Percentiles rank a stretch among this genome's conserved stretches.
Conservation (phyloP, 2,888 invertebrate species). For the Masnerella sp. region DNA sequence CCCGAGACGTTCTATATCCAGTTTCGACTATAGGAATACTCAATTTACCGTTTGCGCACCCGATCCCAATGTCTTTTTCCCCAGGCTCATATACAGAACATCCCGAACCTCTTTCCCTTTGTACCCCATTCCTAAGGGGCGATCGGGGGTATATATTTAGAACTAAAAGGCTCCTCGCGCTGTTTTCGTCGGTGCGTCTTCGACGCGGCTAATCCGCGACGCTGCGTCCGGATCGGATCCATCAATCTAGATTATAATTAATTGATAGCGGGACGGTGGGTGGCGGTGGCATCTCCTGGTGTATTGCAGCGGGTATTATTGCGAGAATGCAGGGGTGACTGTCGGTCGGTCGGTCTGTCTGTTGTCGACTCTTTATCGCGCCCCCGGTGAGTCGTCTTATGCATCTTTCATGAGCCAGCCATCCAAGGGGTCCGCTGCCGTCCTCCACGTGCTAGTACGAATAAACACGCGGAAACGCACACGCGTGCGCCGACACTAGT, state of each 20-base stretch:
- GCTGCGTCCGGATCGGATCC: conserved; percentile 73
- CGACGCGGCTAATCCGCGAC: conserved; percentile 75
- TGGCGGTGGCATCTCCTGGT: conserved; percentile 67
- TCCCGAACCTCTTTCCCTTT: no score
- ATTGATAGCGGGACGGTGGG: conserved; percentile 75
- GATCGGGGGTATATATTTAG: no score
- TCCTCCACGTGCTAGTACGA: conserved; percentile 62
- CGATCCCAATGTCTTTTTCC: no score
- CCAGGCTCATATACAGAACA: no score
- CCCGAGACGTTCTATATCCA: no score
- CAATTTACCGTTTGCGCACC: no score
- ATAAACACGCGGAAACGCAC: conserved; percentile 62
- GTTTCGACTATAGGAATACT: no score
- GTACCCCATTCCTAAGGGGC: conserved; percentile 6
- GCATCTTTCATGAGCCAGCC: conserved; percentile 78
- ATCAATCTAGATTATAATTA: conserved; percentile 78
- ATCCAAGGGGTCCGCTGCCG: conserved; percentile 76
- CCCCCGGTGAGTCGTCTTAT: conserved; percentile 78
- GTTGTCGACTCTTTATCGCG: conserved; percentile 78
- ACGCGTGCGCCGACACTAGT: conserved; percentile 52
- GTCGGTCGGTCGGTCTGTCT: conserved; percentile 78
- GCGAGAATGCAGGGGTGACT: conserved; percentile 69
- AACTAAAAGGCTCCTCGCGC: no score
- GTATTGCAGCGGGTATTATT: conserved; percentile 77
- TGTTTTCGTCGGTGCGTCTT: conserved; percentile 28